These are phyloP conservation scores for Acronicta psi DNA, from an alignment of 2,888 invertebrate genomes.

Conservation along the genomic window DNA sequence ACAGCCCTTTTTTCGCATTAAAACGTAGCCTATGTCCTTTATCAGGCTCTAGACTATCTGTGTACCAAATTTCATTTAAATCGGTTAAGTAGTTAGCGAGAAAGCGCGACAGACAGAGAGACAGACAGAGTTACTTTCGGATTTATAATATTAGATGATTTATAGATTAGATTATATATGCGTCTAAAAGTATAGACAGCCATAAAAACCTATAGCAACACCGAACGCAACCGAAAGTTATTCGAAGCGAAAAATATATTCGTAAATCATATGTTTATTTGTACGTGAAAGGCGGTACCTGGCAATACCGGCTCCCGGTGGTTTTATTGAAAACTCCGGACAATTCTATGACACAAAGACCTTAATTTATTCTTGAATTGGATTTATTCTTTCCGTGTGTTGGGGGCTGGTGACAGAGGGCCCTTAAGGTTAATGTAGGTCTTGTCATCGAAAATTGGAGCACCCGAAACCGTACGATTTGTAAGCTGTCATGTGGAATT, in stretches of 20 bases:
- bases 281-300: slow-evolving; percentile 65
- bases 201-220: slow-evolving; percentile 38
- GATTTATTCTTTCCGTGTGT: slow-evolving; percentile 82
- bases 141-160: too few species aligned
- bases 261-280: slow-evolving; percentile 73
- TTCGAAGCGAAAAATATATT: slow-evolving; percentile 63
- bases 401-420: slow-evolving; percentile 81
- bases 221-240: slow-evolving; percentile 42
- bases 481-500: slow-evolving; percentile 80
- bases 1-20: too few species aligned
- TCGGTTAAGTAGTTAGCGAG: too few species aligned
- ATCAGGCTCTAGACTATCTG: too few species aligned
- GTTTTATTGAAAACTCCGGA: slow-evolving; percentile 70
- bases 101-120: too few species aligned
- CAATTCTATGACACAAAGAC: slow-evolving; percentile 82
- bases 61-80: too few species aligned
- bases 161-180: too few species aligned
- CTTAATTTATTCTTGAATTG: slow-evolving; percentile 87
- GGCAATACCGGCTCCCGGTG: slow-evolving; percentile 62
- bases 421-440: slow-evolving; percentile 85
- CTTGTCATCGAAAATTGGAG: slow-evolving; percentile 85
- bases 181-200: slow-evolving; percentile 3
- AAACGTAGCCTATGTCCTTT: too few species aligned
- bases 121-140: too few species aligned
- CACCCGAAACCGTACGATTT: slow-evolving; percentile 79